Conservation (phyloP, 2,888 invertebrate genomes). For the Stenolophus ochropezus region DNA sequence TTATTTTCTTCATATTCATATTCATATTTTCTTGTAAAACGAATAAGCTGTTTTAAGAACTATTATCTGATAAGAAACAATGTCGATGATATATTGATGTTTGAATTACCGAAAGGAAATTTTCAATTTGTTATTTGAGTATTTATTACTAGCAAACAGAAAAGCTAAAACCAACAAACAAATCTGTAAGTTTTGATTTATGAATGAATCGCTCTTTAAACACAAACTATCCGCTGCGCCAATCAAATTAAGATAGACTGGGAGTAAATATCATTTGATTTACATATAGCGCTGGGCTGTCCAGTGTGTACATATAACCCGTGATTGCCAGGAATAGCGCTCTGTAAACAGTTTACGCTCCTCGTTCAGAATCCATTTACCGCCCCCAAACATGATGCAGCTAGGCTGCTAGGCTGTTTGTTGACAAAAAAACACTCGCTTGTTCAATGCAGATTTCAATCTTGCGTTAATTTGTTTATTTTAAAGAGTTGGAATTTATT, state of each 20-base stretch:
- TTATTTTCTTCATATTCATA: too few relatives aligned
- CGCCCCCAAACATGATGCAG: not conserved
- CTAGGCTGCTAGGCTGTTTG: too few relatives aligned
- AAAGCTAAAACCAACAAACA: not conserved
- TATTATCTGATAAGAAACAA: too few relatives aligned
- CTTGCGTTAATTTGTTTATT: too few relatives aligned
- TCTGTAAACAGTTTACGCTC: conserved; percentile 25
- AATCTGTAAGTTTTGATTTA: not conserved
- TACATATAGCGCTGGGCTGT: conserved; percentile 1
- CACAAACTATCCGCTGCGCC: not conserved
- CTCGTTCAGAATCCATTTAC: conserved; percentile 32
- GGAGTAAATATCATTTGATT: conserved; percentile 33
- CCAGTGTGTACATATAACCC: conserved; percentile 24
- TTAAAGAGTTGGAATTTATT: too few relatives aligned
- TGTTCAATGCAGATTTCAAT: too few relatives aligned
- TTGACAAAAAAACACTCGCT: too few relatives aligned
- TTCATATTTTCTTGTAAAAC: too few relatives aligned
- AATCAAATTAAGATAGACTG: conserved; percentile 46
- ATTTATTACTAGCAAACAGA: not conserved
- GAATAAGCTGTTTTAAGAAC: too few relatives aligned
- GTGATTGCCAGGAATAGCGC: conserved; percentile 25
- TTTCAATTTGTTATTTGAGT: not conserved
- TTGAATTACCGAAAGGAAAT: too few relatives aligned
- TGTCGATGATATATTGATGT: too few relatives aligned
- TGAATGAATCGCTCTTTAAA: not conserved